Conservation (phyloP, 2,888 invertebrate species). For the Lobophora halterata region DNA sequence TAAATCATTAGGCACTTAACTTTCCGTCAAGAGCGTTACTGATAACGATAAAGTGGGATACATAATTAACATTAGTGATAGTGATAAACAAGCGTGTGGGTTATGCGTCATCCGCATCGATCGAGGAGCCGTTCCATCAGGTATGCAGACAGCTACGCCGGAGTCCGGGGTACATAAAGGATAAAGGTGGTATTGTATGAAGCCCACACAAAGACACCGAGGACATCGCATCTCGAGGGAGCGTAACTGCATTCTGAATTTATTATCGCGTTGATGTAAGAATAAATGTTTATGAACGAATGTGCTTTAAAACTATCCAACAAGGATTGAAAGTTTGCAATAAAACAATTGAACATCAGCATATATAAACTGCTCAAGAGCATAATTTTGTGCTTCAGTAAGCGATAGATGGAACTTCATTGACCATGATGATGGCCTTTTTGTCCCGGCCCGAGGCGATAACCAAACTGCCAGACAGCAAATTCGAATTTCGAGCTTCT, state of each 20-base stretch:
- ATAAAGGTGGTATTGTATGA: conserved; percentile 56
- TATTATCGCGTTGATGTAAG: conserved; percentile 28
- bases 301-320: conserved; percentile 7
- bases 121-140: conserved; percentile 42
- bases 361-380: conserved; percentile 5
- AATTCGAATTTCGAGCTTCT: conserved; percentile 10
- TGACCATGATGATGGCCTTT: neutral
- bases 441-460: conserved; percentile 6
- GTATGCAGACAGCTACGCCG: conserved; percentile 40
- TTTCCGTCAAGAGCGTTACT: conserved; percentile 36
- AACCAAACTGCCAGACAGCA: neutral
- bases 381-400: conserved; percentile 7
- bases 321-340: conserved; percentile 13
- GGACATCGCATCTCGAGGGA: conserved; percentile 47
- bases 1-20: conserved; percentile 47
- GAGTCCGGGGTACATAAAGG: conserved; percentile 37
- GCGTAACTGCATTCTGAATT: conserved; percentile 26
- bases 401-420: too few relatives aligned
- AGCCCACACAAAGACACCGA: conserved; percentile 49
- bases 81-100: conserved; percentile 33
- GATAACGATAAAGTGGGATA: conserved; percentile 40
- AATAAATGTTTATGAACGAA: conserved; percentile 23
- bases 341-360: conserved; percentile 9
- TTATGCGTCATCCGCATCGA: conserved; percentile 41
- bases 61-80: conserved; percentile 45